Percentiles rank a stretch among this genome's conserved stretches.
Evolutionary conservation across 2,797 vertebrate genomes (phyloP).

Genomic region (Mallotus villosus): DNA sequence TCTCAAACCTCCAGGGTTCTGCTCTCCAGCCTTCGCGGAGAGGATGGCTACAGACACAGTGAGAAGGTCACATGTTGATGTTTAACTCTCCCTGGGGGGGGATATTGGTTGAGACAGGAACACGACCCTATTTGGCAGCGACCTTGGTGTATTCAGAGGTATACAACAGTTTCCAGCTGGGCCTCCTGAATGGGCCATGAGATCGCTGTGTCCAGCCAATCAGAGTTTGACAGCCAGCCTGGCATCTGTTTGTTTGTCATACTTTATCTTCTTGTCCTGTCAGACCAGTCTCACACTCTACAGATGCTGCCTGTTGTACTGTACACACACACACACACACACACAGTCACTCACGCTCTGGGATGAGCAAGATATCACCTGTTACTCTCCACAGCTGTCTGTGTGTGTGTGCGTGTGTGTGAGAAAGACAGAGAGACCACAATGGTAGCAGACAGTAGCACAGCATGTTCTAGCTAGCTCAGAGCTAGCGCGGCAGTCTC

Average conservation of each 20-base stretch:
- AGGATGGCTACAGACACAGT: too few relatives aligned
- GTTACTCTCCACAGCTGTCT: constrained; percentile 42
- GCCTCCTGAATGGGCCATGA: not conserved
- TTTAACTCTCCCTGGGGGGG: too few relatives aligned
- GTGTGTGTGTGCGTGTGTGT: constrained; percentile 32
- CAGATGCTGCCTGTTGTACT: constrained; percentile 32
- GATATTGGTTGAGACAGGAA: too few relatives aligned
- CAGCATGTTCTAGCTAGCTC: too few relatives aligned
- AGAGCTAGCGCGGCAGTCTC: too few relatives aligned
- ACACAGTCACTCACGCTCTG: constrained; percentile 8
- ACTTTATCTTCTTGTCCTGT: constrained; percentile 4
- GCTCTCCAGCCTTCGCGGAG: too few relatives aligned
- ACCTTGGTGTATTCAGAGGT: too few relatives aligned
- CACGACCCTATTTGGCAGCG: too few relatives aligned
- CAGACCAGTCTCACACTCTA: constrained; percentile 20
- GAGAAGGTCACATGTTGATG: too few relatives aligned
- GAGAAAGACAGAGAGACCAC: not conserved
- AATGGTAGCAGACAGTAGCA: too few relatives aligned
- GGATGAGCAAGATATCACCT: constrained; percentile 39
- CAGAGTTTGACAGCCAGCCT: not conserved
- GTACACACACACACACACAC: constrained; percentile 28
- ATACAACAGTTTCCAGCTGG: too few relatives aligned
- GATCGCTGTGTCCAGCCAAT: not conserved
- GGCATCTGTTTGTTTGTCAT: constrained; percentile 8
- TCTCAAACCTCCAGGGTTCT: too few relatives aligned